A percentile compares a stretch with the other conserved stretches of the same genome.
phyloP scores from a whole-genome alignment of 2,113 vertebrate genomes.

The Gasterosteus nipponicus region DNA sequence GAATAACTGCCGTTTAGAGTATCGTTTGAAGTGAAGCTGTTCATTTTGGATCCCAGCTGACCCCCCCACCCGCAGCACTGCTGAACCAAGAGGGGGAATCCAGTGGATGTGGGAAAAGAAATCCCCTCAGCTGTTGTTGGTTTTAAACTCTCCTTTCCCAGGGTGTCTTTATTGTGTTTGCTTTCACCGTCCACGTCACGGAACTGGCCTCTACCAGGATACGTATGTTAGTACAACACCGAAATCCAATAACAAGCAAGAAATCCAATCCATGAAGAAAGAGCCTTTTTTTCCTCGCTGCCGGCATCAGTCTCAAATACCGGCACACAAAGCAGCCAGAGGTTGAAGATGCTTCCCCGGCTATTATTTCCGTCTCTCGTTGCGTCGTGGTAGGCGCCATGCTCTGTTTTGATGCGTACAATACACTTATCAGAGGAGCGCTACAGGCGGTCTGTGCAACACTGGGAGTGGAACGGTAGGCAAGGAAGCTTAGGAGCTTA shows the following conservation, averaged over 20 bases:
- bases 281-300: conserved; percentile 13
- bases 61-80: conserved; percentile 17
- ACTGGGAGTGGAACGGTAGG: conserved; percentile 57
- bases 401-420: conserved; percentile 66
- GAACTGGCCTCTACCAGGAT: not conserved
- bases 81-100: conserved; percentile 20
- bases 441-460: conserved; percentile 57
- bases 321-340: conserved; percentile 22
- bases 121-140: conserved; percentile 29
- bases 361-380: conserved; percentile 43
- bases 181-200: not conserved
- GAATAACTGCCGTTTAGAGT: not conserved
- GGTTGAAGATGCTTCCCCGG: conserved; percentile 5
- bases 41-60: conserved; percentile 40
- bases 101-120: conserved; percentile 18
- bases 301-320: conserved; percentile 25
- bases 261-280: conserved; percentile 33
- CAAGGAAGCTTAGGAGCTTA: conserved; percentile 65
- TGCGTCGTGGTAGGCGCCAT: conserved; percentile 39
- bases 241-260: conserved; percentile 34
- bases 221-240: conserved; percentile 25
- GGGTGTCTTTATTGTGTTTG: not conserved
- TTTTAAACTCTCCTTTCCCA: conserved; percentile 2
- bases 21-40: conserved; percentile 11
- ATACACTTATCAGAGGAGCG: conserved; percentile 56